These are phyloP conservation scores for Merluccius polli DNA, from an alignment of 2,797 vertebrate species.

Conservation along the genomic window DNA sequence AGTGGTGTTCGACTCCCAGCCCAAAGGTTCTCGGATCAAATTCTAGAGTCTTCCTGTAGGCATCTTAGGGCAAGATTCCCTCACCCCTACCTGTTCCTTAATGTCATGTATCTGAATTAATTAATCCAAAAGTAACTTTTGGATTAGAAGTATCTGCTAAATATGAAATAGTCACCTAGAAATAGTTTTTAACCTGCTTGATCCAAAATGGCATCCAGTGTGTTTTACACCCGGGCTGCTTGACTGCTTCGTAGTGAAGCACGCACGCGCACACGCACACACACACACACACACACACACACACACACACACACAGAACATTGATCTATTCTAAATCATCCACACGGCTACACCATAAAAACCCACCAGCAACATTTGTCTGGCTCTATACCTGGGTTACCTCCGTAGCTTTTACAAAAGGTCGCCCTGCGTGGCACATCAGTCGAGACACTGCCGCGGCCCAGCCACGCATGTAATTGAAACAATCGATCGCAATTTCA, in stretches of 20 bases:
- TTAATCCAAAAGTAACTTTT: too few relatives aligned
- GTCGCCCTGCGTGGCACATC: neutral
- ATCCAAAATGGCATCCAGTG: neutral
- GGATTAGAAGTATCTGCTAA: neutral
- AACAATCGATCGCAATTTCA: neutral
- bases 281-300: neutral
- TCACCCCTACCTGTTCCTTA: neutral
- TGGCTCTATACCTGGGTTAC: neutral
- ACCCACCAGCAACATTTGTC: too few relatives aligned
- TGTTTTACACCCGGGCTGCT: neutral
- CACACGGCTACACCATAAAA: neutral
- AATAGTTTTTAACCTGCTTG: neutral
- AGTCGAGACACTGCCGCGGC: neutral
- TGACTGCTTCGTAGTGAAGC: neutral
- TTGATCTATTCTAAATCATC: neutral
- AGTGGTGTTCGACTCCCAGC: too few relatives aligned
- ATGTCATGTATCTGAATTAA: neutral
- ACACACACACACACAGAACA: neutral
- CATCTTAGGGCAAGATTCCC: neutral
- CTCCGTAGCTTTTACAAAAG: neutral
- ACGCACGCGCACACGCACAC: neutral
- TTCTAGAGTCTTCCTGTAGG: too few relatives aligned
- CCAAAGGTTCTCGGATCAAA: too few relatives aligned
- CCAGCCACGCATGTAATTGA: neutral
- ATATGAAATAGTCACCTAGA: neutral